phyloP scores from a whole-genome alignment of 35 echinoderm and acorn worm species.

The Anneissia japonica region DNA sequence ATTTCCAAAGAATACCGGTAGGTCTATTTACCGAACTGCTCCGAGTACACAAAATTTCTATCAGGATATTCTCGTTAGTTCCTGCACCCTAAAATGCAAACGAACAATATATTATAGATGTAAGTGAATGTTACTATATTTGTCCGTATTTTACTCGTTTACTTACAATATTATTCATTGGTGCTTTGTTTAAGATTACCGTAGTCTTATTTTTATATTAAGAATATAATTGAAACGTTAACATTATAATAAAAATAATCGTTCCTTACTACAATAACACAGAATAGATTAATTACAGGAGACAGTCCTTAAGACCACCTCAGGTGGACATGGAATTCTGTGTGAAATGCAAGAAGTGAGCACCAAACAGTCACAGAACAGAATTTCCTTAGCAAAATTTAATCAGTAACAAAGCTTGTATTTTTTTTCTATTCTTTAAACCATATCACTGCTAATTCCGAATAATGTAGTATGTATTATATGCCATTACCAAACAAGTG shows the following conservation, averaged over 20 bases:
- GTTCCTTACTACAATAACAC: no score
- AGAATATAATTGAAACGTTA: not conserved
- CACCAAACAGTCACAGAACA: no score
- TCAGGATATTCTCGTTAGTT: not conserved
- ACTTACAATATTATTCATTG: not conserved
- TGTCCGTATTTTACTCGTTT: not conserved
- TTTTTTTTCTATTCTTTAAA: no score
- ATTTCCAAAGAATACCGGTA: not conserved
- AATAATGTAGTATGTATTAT: not conserved
- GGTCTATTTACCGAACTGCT: constrained; percentile 12
- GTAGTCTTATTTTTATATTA: not conserved
- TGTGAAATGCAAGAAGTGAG: no score
- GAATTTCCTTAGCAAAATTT: no score
- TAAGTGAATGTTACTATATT: not conserved
- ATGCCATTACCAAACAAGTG: not conserved
- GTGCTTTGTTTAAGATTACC: not conserved
- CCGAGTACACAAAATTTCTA: constrained; percentile 3
- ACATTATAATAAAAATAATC: no score
- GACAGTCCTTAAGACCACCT: no score
- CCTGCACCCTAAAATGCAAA: constrained; percentile 3
- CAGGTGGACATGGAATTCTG: no score
- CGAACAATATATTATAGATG: not conserved
- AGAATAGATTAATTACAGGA: no score
- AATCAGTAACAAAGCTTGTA: no score
- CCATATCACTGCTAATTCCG: no score